These are phyloP conservation scores for Ellobius talpinus DNA, from an alignment of 2,113 vertebrate genomes.

Conservation along the genomic window DNA sequence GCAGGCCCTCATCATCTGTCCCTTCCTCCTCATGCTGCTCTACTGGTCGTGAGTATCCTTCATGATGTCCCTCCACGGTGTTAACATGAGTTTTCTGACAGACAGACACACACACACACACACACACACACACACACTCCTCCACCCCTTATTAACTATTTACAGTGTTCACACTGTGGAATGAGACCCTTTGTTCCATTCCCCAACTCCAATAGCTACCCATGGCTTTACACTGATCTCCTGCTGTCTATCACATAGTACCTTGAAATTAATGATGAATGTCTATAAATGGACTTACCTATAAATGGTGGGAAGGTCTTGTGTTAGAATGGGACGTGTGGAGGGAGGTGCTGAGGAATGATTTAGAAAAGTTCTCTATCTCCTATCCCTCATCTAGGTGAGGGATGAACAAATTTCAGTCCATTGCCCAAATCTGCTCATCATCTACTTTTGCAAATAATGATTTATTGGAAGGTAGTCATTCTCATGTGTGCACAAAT, in stretches of 20 bases:
- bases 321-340: neutral
- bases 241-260: neutral
- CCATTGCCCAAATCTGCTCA: neutral
- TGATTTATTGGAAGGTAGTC: neutral
- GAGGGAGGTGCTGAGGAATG: neutral
- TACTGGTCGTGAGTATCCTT: conserved; percentile 94
- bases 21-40: conserved; percentile 96
- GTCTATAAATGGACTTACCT: neutral
- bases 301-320: neutral
- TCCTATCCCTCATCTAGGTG: neutral
- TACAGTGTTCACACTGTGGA: neutral
- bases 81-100: neutral
- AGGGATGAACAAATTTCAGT: neutral
- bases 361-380: neutral
- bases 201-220: neutral
- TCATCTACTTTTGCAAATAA: neutral
- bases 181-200: rapidly evolving
- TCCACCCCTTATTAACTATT: neutral
- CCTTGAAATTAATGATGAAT: neutral
- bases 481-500: rapidly evolving
- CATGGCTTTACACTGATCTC: rapidly evolving
- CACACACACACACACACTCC: too few species aligned
- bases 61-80: rapidly evolving
- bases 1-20: conserved; percentile 96
- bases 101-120: neutral